phyloP scores from a whole-genome alignment of 2,113 vertebrate genomes.

The Heterotilapia buettikoferi region DNA sequence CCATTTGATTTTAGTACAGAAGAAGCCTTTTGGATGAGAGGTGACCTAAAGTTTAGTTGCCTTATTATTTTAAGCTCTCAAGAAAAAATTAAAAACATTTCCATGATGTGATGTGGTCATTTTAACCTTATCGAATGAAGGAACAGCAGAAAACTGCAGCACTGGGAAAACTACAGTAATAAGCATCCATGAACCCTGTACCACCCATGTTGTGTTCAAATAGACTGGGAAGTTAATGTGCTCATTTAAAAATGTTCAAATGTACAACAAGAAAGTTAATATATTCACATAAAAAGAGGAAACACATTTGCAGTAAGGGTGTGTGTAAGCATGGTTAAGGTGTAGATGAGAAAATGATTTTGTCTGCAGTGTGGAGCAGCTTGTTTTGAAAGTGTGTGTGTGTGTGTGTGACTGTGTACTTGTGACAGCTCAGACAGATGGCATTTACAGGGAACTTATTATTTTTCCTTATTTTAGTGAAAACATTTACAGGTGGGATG shows the following conservation, averaged over 20 bases:
- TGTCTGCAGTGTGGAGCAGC: neutral
- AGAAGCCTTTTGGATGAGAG: neutral
- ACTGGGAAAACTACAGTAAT: neutral
- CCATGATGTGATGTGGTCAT: neutral
- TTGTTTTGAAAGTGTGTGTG: neutral
- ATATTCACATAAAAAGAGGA: neutral
- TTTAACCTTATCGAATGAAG: neutral
- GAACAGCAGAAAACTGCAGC: neutral
- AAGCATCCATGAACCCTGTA: neutral
- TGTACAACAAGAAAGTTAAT: neutral
- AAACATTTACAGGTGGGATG: neutral
- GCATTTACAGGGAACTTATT: neutral
- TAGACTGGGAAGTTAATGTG: neutral
- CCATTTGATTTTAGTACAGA: neutral
- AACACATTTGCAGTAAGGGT: neutral
- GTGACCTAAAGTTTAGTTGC: neutral
- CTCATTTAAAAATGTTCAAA: neutral
- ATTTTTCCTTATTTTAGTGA: neutral
- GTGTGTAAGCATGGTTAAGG: neutral
- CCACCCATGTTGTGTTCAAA: neutral
- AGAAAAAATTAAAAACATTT: neutral
- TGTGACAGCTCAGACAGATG: neutral
- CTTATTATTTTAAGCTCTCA: neutral
- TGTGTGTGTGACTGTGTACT: neutral
- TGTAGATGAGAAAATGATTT: neutral